Evolutionary conservation across 2,797 vertebrate species (phyloP).

Genomic region (Poecilia wingei): DNA sequence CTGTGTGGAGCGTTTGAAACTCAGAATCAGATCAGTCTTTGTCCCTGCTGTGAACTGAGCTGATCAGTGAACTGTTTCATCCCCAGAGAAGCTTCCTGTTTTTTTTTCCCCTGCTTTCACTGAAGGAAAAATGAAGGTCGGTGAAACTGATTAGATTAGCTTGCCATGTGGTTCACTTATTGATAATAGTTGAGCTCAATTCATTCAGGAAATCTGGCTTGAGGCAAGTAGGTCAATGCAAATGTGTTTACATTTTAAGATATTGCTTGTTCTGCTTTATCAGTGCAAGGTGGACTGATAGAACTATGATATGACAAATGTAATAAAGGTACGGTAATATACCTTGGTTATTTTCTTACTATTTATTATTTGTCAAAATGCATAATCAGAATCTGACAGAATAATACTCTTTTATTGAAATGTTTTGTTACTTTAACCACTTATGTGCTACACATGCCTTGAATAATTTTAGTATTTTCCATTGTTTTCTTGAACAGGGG

Average conservation of each 20-base stretch:
- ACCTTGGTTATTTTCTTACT: background rate
- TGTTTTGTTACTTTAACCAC: background rate
- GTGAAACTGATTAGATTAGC: constrained; percentile 67
- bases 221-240: constrained; percentile 21
- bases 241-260: constrained; percentile 21
- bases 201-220: constrained; percentile 38
- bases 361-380: background rate
- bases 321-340: background rate
- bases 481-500: background rate
- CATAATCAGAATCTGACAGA: background rate
- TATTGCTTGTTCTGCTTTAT: background rate
- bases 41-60: constrained; percentile 34
- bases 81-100: constrained; percentile 62
- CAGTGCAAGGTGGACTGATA: background rate
- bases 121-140: constrained; percentile 44
- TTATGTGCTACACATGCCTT: background rate
- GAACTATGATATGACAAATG: background rate
- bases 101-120: constrained; percentile 9
- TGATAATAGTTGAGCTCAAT: constrained; percentile 37
- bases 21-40: constrained; percentile 34
- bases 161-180: constrained; percentile 55
- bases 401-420: background rate
- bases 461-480: background rate
- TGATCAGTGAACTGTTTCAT: constrained; percentile 37
- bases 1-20: constrained; percentile 18